Conservation (phyloP, 2,113 vertebrate genomes). For the Sceloporus tristichus region DNA sequence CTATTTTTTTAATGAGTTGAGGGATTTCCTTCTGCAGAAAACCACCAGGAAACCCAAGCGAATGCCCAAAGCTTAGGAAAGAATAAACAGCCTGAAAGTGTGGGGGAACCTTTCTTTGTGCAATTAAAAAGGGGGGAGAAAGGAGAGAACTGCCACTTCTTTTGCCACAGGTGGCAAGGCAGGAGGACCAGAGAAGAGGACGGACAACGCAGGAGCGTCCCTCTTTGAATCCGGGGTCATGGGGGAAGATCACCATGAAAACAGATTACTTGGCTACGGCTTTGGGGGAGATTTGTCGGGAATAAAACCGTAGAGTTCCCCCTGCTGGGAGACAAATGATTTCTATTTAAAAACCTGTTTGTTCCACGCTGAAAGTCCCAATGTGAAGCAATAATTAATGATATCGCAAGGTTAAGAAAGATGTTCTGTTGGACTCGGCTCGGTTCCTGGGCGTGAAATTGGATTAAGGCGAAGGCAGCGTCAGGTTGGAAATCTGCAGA, state of each 20-base stretch:
- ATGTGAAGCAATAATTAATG: slow-evolving; percentile 83
- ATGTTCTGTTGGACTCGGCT: slow-evolving; percentile 74
- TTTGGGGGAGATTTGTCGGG: slow-evolving; percentile 62
- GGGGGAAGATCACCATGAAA: slow-evolving; percentile 66
- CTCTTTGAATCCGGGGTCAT: slow-evolving; percentile 59
- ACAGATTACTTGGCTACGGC: slow-evolving; percentile 64
- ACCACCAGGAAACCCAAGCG: slow-evolving; percentile 80
- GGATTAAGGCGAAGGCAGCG: slow-evolving; percentile 81
- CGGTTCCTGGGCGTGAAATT: slow-evolving; percentile 79
- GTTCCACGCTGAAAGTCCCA: slow-evolving; percentile 80
- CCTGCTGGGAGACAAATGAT: slow-evolving; percentile 86
- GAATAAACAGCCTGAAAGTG: slow-evolving; percentile 64
- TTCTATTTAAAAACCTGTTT: slow-evolving; percentile 84
- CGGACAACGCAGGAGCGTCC: slow-evolving; percentile 66
- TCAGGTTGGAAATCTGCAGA: slow-evolving; percentile 73
- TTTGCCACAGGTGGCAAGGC: slow-evolving; percentile 67
- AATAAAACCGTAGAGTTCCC: slow-evolving; percentile 74
- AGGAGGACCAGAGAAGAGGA: slow-evolving; percentile 66
- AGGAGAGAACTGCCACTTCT: slow-evolving; percentile 67
- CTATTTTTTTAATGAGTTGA: slow-evolving; percentile 85
- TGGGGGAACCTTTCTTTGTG: slow-evolving; percentile 65
- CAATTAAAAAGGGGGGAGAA: slow-evolving; percentile 58
- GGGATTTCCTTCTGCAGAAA: slow-evolving; percentile 84
- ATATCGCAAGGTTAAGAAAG: slow-evolving; percentile 79
- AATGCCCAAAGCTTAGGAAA: slow-evolving; percentile 75